Conservation (phyloP, 2,113 vertebrate genomes). For the Ceratotherium simum region DNA sequence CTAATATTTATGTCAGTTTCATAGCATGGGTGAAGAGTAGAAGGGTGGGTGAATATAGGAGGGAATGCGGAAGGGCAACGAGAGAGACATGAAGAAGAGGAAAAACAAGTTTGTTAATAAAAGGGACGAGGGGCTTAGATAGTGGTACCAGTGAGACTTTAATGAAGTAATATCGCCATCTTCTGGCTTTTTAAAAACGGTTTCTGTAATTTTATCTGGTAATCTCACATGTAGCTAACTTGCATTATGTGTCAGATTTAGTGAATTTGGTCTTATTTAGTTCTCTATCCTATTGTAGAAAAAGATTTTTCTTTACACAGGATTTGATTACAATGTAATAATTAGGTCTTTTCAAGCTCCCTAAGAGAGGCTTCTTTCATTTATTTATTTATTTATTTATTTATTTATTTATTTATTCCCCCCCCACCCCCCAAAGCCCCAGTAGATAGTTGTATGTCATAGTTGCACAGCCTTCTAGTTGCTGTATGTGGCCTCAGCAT, state of each 20-base stretch:
- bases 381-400: too few species aligned
- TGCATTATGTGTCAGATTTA: background rate
- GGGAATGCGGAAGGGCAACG: background rate
- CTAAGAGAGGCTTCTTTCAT: background rate
- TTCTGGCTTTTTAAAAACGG: constrained; percentile 30
- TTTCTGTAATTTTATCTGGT: background rate
- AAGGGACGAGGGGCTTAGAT: background rate
- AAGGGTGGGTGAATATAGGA: background rate
- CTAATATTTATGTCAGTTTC: background rate
- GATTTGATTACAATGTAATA: background rate
- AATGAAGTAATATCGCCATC: constrained; percentile 24
- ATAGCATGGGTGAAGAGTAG: background rate
- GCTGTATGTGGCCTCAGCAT: too few species aligned
- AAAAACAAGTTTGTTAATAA: background rate
- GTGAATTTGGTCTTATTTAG: constrained; percentile 15
- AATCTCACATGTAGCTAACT: background rate
- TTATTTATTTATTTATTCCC: too few species aligned
- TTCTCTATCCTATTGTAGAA: background rate
- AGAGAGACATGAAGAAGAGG: background rate
- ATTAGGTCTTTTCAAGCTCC: background rate
- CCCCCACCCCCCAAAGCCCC: too few species aligned
- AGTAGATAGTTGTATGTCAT: too few species aligned
- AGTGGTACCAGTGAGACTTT: background rate
- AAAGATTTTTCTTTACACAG: background rate
- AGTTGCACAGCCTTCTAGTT: too few species aligned